Evolutionary conservation across 2,888 invertebrate species (phyloP).

Genomic region (Eucera pruinosa): DNA sequence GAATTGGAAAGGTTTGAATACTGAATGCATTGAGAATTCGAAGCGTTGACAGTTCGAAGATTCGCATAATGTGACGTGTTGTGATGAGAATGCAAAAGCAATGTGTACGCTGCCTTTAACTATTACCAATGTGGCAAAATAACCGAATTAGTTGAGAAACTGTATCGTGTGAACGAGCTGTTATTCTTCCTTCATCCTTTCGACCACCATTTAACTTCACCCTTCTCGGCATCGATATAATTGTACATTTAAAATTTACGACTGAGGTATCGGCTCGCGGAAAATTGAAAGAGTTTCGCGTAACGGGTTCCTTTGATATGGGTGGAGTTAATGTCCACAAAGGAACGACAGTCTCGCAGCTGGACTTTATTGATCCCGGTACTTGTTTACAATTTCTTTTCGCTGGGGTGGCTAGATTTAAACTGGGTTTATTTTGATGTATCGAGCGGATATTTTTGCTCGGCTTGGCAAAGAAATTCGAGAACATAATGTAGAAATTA

Average conservation of each 20-base stretch:
- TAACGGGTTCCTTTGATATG: constrained; percentile 34
- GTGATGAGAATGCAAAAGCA: too few species aligned
- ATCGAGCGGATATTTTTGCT: not conserved
- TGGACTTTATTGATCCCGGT: constrained; percentile 40
- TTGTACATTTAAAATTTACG: constrained; percentile 60
- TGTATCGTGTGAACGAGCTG: too few species aligned
- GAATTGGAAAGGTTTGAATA: too few species aligned
- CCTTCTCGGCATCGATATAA: constrained; percentile 20
- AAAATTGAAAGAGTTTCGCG: constrained; percentile 44
- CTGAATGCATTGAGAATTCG: too few species aligned
- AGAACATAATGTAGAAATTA: not conserved
- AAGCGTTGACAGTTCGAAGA: too few species aligned
- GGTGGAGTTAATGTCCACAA: constrained; percentile 43
- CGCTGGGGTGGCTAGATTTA: not conserved
- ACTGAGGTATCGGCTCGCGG: constrained; percentile 21
- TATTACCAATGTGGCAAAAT: too few species aligned
- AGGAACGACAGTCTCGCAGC: constrained; percentile 25
- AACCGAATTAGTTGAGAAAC: too few species aligned
- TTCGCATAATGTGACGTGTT: too few species aligned
- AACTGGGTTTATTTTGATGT: not conserved
- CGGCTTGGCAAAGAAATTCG: not conserved
- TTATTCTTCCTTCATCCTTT: too few species aligned
- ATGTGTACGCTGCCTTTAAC: too few species aligned
- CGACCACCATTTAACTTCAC: too few species aligned
- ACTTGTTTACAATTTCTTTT: constrained; percentile 25